Evolutionary conservation across 1,140 invertebrate species (phyloP).

Genomic region (Dinothrombium tinctorium): DNA sequence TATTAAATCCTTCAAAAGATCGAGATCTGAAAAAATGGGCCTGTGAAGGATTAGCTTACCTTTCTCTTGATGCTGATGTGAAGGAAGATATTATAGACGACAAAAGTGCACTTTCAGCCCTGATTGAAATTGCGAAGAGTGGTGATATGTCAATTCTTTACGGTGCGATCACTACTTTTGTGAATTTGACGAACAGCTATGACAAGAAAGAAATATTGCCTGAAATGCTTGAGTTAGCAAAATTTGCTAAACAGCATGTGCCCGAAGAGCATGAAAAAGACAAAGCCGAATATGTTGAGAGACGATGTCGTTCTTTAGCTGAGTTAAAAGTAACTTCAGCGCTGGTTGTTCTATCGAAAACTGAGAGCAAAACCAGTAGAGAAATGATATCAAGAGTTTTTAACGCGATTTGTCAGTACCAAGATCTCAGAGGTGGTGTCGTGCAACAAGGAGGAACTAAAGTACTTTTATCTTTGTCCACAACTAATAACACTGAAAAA

Average conservation of each 20-base stretch:
- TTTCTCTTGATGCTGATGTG: constrained; percentile 92
- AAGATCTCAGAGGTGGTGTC: constrained; percentile 60
- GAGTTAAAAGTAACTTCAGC: constrained; percentile 66
- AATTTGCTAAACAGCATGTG: constrained; percentile 97
- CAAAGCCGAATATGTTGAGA: constrained; percentile 68
- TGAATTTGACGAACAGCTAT: constrained; percentile 92
- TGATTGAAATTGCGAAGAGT: constrained; percentile 60
- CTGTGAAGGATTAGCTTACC: constrained; percentile 84
- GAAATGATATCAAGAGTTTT: constrained; percentile 70
- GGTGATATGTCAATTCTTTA: constrained; percentile 61
- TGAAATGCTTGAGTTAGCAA: constrained; percentile 89
- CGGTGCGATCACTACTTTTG: constrained; percentile 77
- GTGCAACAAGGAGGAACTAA: constrained; percentile 85
- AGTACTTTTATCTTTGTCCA: constrained; percentile 15
- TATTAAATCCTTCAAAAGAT: constrained; percentile 8
- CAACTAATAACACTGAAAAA: constrained; percentile 35
- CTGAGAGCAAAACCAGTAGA: constrained; percentile 69
- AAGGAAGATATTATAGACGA: constrained; percentile 90
- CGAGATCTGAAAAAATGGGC: constrained; percentile 75
- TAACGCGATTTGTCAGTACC: constrained; percentile 59
- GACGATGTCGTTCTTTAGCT: constrained; percentile 48
- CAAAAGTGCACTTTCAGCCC: constrained; percentile 44
- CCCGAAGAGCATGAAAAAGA: constrained; percentile 90
- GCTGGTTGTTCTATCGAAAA: constrained; percentile 64
- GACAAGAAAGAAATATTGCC: constrained; percentile 92